Percentiles rank a stretch among this genome's conserved stretches.
Evolutionary conservation across 1,140 invertebrate genomes (phyloP).

Genomic region (Archegozetes longisetosus): DNA sequence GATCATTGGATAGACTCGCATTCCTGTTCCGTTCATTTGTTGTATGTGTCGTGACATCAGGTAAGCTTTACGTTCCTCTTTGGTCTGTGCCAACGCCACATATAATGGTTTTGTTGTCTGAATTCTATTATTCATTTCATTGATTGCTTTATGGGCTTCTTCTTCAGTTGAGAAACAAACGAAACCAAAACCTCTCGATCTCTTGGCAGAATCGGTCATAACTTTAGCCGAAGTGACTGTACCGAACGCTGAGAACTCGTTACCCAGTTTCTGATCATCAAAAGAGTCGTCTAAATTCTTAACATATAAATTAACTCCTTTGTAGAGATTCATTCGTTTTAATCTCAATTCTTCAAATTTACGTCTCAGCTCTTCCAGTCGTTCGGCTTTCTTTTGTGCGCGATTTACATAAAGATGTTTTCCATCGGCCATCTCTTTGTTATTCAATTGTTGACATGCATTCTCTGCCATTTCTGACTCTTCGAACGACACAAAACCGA

Average conservation of each 20-base stretch:
- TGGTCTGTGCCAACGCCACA: constrained; percentile 92
- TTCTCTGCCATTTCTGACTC: constrained; percentile 96
- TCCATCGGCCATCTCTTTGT: constrained; percentile 82
- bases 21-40: background rate
- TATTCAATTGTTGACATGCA: constrained; percentile 58
- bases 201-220: constrained; percentile 56
- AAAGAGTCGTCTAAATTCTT: constrained; percentile 96
- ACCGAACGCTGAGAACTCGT: constrained; percentile 85
- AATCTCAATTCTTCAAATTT: constrained; percentile 91
- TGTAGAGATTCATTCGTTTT: constrained; percentile 76
- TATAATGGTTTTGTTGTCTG: constrained; percentile 92
- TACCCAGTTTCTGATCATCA: constrained; percentile 82
- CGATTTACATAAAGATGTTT: constrained; percentile 73
- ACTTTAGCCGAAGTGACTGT: constrained; percentile 95
- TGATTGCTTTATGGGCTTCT: constrained; percentile 97
- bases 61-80: constrained; percentile 90
- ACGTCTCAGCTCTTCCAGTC: constrained; percentile 86
- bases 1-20: background rate
- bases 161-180: constrained; percentile 97
- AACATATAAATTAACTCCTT: constrained; percentile 92
- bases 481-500: constrained; percentile 99
- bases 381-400: constrained; percentile 95
- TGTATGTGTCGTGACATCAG: background rate
- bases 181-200: constrained; percentile 91
- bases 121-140: constrained; percentile 95